Conservation (phyloP, 1,140 invertebrate species). For the Bicyclus anynana region DNA sequence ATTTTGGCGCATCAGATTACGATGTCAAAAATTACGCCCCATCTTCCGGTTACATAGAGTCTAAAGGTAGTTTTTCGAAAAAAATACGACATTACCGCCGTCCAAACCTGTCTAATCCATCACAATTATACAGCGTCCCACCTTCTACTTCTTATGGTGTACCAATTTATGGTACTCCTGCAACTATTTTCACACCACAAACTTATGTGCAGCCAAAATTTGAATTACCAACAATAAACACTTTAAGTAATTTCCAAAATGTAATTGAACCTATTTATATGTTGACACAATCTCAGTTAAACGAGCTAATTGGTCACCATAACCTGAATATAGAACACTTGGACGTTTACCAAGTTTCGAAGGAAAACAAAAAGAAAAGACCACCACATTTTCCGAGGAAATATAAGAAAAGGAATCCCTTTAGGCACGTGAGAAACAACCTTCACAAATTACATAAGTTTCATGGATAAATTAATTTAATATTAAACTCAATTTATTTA, state of each 20-base stretch:
- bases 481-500: neutral
- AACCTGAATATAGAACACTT: conserved; percentile 64
- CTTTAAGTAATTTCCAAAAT: conserved; percentile 24
- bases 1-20: conserved; percentile 38
- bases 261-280: conserved; percentile 53
- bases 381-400: conserved; percentile 31
- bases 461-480: conserved; percentile 3
- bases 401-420: conserved; percentile 39
- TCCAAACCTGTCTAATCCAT: conserved; percentile 21
- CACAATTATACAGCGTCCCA: conserved; percentile 22
- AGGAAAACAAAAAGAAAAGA: conserved; percentile 29
- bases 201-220: conserved; percentile 15
- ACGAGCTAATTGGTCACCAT: conserved; percentile 47
- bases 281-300: conserved; percentile 54
- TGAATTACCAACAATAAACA: conserved; percentile 21
- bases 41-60: conserved; percentile 26
- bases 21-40: conserved; percentile 38
- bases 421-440: conserved; percentile 44
- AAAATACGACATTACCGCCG: conserved; percentile 35
- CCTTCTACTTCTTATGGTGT: conserved; percentile 35
- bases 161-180: conserved; percentile 25
- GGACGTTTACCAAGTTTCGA: conserved; percentile 50
- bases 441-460: conserved; percentile 45
- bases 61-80: conserved; percentile 36
- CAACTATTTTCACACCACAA: conserved; percentile 3